Percentiles rank a stretch among this genome's conserved stretches.
Conservation (phyloP, 2,113 vertebrate genomes). For the Hucho hucho region DNA sequence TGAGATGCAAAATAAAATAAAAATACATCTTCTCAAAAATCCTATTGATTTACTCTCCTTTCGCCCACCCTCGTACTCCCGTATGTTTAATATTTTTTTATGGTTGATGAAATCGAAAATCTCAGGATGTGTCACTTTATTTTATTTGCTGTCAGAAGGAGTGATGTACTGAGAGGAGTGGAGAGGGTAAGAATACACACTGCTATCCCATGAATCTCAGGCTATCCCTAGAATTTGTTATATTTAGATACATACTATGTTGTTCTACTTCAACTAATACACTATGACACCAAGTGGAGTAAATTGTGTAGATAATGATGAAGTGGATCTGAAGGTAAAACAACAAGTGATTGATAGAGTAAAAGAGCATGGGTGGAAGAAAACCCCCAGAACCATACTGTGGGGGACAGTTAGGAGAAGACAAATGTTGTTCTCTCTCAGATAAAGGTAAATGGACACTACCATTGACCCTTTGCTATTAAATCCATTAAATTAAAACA, state of each 20-base stretch:
- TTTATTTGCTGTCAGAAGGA: conserved; percentile 61
- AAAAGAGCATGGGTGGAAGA: too few relatives aligned
- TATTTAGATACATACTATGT: too few relatives aligned
- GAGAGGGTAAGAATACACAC: not conserved
- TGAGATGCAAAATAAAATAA: not conserved
- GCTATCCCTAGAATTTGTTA: not conserved
- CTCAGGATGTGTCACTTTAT: conserved; percentile 46
- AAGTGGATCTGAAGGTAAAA: too few relatives aligned
- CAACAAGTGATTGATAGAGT: too few relatives aligned
- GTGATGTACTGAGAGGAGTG: conserved; percentile 44
- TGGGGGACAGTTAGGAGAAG: too few relatives aligned
- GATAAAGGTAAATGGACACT: not conserved
- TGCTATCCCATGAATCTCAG: conserved; percentile 11
- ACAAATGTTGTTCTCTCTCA: too few relatives aligned
- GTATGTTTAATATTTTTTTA: conserved; percentile 58
- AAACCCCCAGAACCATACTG: too few relatives aligned
- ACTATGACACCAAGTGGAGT: too few relatives aligned
- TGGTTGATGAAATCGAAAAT: conserved; percentile 59
- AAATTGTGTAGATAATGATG: too few relatives aligned
- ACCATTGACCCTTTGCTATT: not conserved
- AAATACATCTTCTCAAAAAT: too few relatives aligned
- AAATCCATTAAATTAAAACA: not conserved
- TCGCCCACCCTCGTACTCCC: conserved; percentile 51
- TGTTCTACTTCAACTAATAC: too few relatives aligned
- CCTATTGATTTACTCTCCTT: conserved; percentile 24